Evolutionary conservation across 2,888 invertebrate species (phyloP), one percentile per base, ranked within the genome.

Genomic region (Lithophane leautieri): DNA sequence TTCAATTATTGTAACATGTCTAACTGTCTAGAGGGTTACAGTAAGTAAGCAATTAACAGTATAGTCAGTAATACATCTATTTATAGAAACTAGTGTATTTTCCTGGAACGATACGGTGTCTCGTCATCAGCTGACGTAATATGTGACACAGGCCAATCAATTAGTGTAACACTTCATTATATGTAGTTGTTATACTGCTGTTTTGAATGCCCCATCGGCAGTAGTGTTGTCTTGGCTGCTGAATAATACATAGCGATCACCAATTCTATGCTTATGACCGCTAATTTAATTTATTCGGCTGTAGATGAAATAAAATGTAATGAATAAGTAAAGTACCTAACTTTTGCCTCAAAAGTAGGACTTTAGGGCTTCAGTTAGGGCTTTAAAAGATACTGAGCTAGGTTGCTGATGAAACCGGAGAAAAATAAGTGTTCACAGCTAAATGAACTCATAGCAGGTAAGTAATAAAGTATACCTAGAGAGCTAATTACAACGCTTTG

Each of bases 21-120:
- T 52, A 54, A 25, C 60, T 70, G 79, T 81, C 78, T 82, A 40
- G 78, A 42, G 54, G 6, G 60, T 40, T 58, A n/a, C 34, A 14
- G 40, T 54, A 60, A 79, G 42, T 66, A 42, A 70, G 52, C 84
- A 81, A 79, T 81, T 81, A 81, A 44, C 58, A 8, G 8, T 25
- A 28, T 9, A 14, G 44, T 67, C 68, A 71, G 61, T 71, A 19
- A 56, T 52, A 42, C 9, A 12, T 47, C 56, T 83, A 83, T 83
- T 82, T 81, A 75, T 83, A 83, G 85, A 52, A 42, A 12, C 73
- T 63, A 60, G 82, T 75, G 14, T 50, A 42, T 78, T 82, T 85
- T 85, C 85, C 85, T 82, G 79, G 72, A 79, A 72, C 19, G 8
- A 44, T 68, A 68, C 12, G 16, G 60, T 58, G 4, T n/a, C 14